These are phyloP conservation scores for Hirudo medicinalis DNA, from an alignment of 1,140 invertebrate species.

Conservation along the genomic window DNA sequence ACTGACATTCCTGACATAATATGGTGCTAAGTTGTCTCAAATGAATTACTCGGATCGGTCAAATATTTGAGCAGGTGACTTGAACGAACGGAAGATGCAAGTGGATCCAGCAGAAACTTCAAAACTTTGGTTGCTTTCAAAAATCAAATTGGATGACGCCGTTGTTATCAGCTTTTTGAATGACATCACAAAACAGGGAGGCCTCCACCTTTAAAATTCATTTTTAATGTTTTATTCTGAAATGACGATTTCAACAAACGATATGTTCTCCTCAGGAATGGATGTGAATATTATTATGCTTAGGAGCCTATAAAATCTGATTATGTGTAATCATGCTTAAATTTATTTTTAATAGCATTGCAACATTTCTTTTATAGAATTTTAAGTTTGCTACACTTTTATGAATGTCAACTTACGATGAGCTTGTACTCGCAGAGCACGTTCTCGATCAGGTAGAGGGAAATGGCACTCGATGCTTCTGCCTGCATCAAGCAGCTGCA, in stretches of 20 bases:
- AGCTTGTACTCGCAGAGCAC: constrained; percentile 75
- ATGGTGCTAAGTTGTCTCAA: background rate
- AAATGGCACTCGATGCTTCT: constrained; percentile 56
- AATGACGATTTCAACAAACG: constrained; percentile 11
- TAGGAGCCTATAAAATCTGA: no score
- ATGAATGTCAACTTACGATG: constrained; percentile 33
- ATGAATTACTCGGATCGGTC: background rate
- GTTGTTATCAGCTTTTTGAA: constrained; percentile 44
- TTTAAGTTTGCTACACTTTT: background rate
- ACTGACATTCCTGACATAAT: background rate
- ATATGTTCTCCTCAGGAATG: background rate
- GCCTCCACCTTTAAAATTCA: constrained; percentile 58
- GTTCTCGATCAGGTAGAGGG: constrained; percentile 70
- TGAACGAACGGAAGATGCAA: no score
- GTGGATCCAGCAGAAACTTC: no score
- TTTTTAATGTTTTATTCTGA: no score
- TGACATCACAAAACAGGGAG: constrained; percentile 68
- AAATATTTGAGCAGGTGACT: background rate
- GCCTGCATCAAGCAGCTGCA: constrained; percentile 31
- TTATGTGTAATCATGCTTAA: no score
- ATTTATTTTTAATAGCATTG: no score
- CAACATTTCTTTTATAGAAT: background rate
- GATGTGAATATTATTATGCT: no score
- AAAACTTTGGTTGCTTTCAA: no score
- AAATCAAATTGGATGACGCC: constrained; percentile 26